Evolutionary conservation across 2,888 invertebrate genomes (phyloP).

Genomic region (Bruchidius siliquastri): DNA sequence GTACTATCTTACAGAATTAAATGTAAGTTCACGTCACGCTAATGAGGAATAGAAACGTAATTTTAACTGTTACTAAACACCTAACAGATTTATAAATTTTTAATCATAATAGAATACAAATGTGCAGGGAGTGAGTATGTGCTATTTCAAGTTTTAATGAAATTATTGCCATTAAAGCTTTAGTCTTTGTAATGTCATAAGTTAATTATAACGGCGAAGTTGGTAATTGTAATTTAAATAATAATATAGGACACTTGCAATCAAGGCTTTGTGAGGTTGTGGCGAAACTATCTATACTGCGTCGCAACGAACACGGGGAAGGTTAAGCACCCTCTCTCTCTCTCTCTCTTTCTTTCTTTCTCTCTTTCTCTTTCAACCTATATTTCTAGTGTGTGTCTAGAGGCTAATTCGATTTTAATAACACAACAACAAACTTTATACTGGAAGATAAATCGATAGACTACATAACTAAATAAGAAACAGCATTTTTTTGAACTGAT

Average conservation of each 20-base stretch:
- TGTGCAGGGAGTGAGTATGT: conserved; percentile 26
- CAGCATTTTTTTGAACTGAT: no score
- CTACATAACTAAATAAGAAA: no score
- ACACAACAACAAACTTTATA: no score
- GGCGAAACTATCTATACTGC: background rate
- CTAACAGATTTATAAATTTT: conserved; percentile 42
- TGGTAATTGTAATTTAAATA: conserved; percentile 48
- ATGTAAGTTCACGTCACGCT: no score
- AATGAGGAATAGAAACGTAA: background rate
- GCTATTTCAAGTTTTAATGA: conserved; percentile 45
- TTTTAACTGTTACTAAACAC: background rate
- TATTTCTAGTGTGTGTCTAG: no score
- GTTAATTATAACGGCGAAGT: conserved; percentile 45
- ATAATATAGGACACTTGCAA: conserved; percentile 43
- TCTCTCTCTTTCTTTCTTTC: no score
- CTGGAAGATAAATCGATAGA: no score
- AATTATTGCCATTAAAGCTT: conserved; percentile 46
- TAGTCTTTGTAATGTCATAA: conserved; percentile 45
- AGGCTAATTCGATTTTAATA: no score
- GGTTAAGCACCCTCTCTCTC: no score
- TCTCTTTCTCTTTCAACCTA: no score
- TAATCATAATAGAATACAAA: conserved; percentile 45
- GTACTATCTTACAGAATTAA: no score
- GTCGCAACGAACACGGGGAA: background rate
- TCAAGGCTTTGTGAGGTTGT: conserved; percentile 37